A percentile compares a stretch with the other conserved stretches of the same genome.
phyloP scores from a whole-genome alignment of 1,140 invertebrate genomes.

The Kradibia gibbosae region DNA sequence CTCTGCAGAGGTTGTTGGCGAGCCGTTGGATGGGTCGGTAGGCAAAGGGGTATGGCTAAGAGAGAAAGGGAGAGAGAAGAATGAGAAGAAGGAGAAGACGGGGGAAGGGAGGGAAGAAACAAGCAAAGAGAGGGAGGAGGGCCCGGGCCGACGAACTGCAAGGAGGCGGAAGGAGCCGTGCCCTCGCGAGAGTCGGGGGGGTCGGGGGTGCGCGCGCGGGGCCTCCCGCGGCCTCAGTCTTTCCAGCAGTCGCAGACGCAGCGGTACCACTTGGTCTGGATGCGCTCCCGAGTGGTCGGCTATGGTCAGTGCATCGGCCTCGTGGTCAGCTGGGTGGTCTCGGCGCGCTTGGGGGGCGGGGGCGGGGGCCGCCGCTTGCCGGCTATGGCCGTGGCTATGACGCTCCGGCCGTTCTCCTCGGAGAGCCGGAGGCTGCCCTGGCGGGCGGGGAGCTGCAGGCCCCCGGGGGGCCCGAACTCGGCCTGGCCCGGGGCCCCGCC shows the following conservation, averaged over 20 bases:
- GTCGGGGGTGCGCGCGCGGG: no score
- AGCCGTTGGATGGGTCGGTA: conserved; percentile 22
- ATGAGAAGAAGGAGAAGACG: no score
- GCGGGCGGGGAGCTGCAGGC: conserved; percentile 59
- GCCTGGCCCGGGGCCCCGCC: no score
- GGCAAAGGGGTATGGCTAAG: no score
- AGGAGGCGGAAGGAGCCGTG: no score
- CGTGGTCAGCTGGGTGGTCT: conserved; percentile 81
- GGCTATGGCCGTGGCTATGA: conserved; percentile 64
- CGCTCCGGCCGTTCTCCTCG: conserved; percentile 60
- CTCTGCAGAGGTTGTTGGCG: conserved; percentile 19
- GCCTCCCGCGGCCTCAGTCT: conserved; percentile 52
- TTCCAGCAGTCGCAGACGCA: conserved; percentile 69
- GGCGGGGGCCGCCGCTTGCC: conserved; percentile 80
- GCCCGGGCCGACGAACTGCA: no score
- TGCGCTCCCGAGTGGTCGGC: conserved; percentile 66
- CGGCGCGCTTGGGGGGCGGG: conserved; percentile 84
- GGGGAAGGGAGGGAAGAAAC: no score
- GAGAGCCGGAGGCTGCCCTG: conserved; percentile 61
- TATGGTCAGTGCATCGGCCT: conserved; percentile 72
- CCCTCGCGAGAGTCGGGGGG: no score
- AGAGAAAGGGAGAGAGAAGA: no score
- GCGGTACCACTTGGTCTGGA: conserved; percentile 64
- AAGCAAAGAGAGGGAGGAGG: no score
- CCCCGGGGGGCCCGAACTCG: no score